Evolutionary conservation across 2,888 invertebrate species (phyloP).

Genomic region (Tetanocera ferruginea): DNA sequence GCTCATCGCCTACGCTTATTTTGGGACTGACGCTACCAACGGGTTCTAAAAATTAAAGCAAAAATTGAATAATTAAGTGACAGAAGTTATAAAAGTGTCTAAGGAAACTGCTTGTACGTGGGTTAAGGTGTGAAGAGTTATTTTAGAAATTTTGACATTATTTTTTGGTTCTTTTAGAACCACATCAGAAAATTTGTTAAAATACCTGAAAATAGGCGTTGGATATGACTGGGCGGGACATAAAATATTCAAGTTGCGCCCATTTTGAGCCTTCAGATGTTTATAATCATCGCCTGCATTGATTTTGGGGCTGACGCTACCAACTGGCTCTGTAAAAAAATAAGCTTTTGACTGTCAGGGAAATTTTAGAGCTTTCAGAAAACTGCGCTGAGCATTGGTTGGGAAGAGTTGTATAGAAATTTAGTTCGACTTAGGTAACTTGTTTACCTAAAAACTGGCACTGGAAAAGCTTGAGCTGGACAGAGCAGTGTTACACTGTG

Average conservation of each 20-base stretch:
- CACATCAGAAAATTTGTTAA: constrained; percentile 1
- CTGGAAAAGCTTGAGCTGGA: constrained; percentile 79
- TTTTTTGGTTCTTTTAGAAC: background rate
- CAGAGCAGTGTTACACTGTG: constrained; percentile 73
- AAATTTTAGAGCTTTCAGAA: background rate
- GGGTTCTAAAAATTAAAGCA: constrained; percentile 69
- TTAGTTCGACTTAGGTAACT: too few relatives aligned
- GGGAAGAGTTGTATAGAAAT: background rate
- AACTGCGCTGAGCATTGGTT: constrained; percentile 11
- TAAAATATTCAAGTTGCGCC: constrained; percentile 74
- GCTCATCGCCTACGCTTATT: constrained; percentile 71
- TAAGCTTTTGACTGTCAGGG: background rate
- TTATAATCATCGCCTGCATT: constrained; percentile 76
- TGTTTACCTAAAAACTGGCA: constrained; percentile 78
- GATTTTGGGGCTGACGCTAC: constrained; percentile 75
- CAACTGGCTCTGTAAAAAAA: constrained; percentile 62
- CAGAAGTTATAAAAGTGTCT: background rate
- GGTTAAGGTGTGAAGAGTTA: background rate
- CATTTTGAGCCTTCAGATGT: constrained; percentile 69
- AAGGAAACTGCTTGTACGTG: constrained; percentile 7
- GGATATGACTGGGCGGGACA: constrained; percentile 84
- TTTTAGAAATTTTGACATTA: too few relatives aligned
- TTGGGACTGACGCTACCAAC: constrained; percentile 76
- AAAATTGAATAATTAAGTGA: background rate
- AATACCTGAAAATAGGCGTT: constrained; percentile 80